phyloP scores from a whole-genome alignment of 2,113 vertebrate genomes.

The Enhydra lutris region DNA sequence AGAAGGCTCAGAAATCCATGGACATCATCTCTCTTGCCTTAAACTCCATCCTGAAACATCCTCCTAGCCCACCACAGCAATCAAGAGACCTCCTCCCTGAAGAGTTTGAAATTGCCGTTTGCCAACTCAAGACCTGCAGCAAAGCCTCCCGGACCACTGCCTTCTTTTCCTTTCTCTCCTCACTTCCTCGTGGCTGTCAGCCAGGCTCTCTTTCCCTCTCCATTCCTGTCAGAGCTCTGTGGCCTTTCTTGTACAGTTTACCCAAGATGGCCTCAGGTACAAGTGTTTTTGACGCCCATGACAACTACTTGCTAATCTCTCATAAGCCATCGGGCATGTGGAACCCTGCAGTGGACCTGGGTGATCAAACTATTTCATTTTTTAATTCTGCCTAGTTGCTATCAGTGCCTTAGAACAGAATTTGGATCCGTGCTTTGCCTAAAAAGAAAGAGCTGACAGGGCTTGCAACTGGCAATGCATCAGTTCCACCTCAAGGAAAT shows the following conservation, averaged over 20 bases:
- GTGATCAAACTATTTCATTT: conserved; percentile 25
- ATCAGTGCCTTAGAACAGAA: conserved; percentile 47
- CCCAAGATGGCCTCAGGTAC: neutral
- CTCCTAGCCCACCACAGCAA: neutral
- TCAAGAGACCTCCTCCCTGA: neutral
- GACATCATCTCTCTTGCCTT: neutral
- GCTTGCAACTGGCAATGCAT: conserved; percentile 76
- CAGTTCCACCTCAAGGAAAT: conserved; percentile 81
- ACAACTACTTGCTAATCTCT: conserved; percentile 4
- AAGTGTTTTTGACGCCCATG: neutral
- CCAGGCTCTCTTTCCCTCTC: neutral
- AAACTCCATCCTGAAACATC: neutral
- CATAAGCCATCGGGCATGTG: neutral
- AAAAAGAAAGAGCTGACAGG: conserved; percentile 79
- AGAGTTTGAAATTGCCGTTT: neutral
- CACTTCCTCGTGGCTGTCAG: neutral
- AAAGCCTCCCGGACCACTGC: neutral
- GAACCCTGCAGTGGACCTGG: neutral
- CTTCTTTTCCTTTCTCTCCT: neutral
- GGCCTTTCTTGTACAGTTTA: neutral
- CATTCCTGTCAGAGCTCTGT: neutral
- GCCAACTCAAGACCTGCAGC: neutral
- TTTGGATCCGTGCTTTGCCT: conserved; percentile 61
- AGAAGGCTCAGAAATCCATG: neutral
- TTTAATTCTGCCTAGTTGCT: neutral